Percentiles rank a stretch among this genome's conserved stretches.
Conservation (phyloP, 2,113 vertebrate genomes). For the Siniperca chuatsi region DNA sequence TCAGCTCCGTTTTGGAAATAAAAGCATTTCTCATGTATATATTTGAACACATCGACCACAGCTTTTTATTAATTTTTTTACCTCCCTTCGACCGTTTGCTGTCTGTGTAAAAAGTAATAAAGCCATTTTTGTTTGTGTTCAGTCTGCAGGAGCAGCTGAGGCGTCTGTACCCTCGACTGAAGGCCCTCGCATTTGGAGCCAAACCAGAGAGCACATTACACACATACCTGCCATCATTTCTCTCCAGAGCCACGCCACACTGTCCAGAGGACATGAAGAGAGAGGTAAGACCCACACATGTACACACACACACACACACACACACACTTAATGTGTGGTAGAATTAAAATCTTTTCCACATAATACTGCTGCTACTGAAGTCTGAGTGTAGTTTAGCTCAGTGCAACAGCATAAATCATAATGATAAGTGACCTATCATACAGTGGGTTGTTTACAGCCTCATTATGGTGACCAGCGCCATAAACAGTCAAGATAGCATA, state of each 20-base stretch:
- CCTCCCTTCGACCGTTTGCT: neutral
- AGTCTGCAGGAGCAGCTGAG: conserved; percentile 95
- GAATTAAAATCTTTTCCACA: neutral
- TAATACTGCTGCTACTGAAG: neutral
- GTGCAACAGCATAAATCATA: neutral
- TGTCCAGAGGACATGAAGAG: conserved; percentile 91
- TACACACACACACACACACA: too few species aligned
- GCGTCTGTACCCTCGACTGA: conserved; percentile 92
- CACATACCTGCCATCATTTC: conserved; percentile 96
- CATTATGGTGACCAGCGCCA: neutral
- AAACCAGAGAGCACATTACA: conserved; percentile 90
- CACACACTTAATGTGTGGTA: neutral
- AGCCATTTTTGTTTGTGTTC: neutral
- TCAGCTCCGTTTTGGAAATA: neutral
- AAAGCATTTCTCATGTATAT: neutral
- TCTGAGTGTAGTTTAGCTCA: neutral
- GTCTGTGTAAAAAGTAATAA: neutral
- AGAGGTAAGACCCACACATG: conserved; percentile 85
- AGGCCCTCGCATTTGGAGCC: conserved; percentile 92
- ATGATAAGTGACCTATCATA: neutral
- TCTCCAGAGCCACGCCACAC: conserved; percentile 90
- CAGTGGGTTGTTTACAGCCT: neutral
- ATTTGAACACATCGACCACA: neutral
- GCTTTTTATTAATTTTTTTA: neutral
- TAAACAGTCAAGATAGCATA: neutral